Evolutionary conservation across 2,113 vertebrate genomes (phyloP).

Genomic region (Theristicus caerulescens): DNA sequence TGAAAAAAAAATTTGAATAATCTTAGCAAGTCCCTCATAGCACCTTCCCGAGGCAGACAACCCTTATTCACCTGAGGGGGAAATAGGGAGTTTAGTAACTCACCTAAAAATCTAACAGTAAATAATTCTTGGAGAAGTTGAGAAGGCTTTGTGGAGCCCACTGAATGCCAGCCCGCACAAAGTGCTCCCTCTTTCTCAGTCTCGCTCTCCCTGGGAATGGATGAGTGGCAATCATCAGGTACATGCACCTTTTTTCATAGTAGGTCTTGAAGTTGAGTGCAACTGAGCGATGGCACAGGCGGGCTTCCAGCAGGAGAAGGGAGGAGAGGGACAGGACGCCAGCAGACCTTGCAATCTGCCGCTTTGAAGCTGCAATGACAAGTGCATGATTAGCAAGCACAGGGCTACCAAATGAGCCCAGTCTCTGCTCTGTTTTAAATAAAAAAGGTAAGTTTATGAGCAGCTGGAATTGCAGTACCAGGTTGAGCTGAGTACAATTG

Average conservation of each 20-base stretch:
- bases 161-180: background rate
- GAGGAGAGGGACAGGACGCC: background rate
- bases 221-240: background rate
- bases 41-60: background rate
- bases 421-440: background rate
- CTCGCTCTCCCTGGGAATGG: background rate
- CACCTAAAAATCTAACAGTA: background rate
- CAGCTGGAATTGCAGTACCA: background rate
- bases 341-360: background rate
- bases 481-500: background rate
- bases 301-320: background rate
- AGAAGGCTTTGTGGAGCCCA: background rate
- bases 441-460: background rate
- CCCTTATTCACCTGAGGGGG: background rate
- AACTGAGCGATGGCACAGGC: background rate
- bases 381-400: background rate
- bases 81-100: background rate
- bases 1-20: background rate
- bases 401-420: background rate
- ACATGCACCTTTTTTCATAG: background rate
- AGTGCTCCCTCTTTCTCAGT: background rate
- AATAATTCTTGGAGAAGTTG: background rate
- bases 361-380: background rate
- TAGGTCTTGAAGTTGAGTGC: background rate
- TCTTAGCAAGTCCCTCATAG: background rate